Percentiles rank a stretch among this genome's conserved stretches.
phyloP scores from a whole-genome alignment of 1,140 invertebrate genomes.

The Drosophila pruinosa region DNA sequence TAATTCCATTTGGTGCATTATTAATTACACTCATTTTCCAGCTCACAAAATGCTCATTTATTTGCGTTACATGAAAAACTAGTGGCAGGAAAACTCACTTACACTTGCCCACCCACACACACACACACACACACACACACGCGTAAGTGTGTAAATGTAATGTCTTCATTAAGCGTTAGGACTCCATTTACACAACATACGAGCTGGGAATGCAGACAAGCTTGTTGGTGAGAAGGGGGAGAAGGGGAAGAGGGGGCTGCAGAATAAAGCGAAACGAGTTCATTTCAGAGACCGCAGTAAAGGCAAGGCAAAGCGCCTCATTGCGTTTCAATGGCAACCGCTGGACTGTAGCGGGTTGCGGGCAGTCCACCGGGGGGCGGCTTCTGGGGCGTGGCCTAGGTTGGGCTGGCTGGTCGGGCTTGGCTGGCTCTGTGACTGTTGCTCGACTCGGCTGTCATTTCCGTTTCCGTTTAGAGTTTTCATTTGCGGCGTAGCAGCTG shows the following conservation, averaged over 20 bases:
- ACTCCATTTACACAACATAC: constrained; percentile 39
- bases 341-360: constrained; percentile 24
- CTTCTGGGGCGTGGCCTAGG: neutral
- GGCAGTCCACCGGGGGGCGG: neutral
- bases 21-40: constrained; percentile 40
- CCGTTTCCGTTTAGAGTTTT: constrained; percentile 45
- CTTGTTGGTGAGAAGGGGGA: no score
- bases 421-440: constrained; percentile 15
- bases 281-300: constrained; percentile 32
- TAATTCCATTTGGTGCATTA: constrained; percentile 24
- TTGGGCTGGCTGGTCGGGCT: neutral
- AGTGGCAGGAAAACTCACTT: neutral
- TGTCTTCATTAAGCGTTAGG: constrained; percentile 41
- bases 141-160: constrained; percentile 13
- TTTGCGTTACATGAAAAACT: constrained; percentile 36
- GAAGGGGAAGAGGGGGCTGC: neutral
- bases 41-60: constrained; percentile 35
- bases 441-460: constrained; percentile 34
- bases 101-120: neutral
- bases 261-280: no score
- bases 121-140: neutral
- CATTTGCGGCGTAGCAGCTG: constrained; percentile 28
- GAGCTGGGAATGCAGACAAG: no score
- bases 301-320: constrained; percentile 36
- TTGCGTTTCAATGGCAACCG: constrained; percentile 45